These are phyloP conservation scores for Lordiphosa mommai DNA, from an alignment of 1,140 invertebrate genomes.

Conservation along the genomic window DNA sequence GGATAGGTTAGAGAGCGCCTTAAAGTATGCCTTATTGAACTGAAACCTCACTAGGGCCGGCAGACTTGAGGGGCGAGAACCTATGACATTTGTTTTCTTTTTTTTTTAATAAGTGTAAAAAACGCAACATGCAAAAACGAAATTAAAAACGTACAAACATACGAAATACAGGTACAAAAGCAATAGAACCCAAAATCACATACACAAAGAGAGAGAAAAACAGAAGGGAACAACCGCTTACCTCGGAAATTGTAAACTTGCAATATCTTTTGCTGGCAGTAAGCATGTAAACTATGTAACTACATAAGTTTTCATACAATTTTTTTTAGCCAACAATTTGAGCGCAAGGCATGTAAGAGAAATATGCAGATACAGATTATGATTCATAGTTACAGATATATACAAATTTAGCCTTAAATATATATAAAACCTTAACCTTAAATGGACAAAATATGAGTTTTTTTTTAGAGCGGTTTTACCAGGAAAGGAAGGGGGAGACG, in stretches of 20 bases:
- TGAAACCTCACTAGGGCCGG: slow-evolving; percentile 51
- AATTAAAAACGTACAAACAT: slow-evolving; percentile 11
- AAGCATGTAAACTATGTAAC: slow-evolving; percentile 78
- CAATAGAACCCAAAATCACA: slow-evolving; percentile 21
- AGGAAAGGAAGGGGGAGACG: background rate
- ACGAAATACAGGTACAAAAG: slow-evolving; percentile 11
- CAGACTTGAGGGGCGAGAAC: slow-evolving; percentile 8
- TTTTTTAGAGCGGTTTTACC: background rate
- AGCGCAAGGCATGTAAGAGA: slow-evolving; percentile 64
- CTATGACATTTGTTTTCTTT: slow-evolving; percentile 51
- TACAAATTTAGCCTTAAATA: slow-evolving; percentile 27
- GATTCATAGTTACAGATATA: background rate
- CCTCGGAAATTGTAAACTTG: slow-evolving; percentile 79
- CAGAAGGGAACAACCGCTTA: slow-evolving; percentile 52
- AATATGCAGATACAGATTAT: slow-evolving; percentile 40
- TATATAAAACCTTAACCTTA: slow-evolving; percentile 23
- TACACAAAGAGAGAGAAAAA: slow-evolving; percentile 24
- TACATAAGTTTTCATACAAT: slow-evolving; percentile 42
- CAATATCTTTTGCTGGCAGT: slow-evolving; percentile 78
- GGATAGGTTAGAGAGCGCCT: slow-evolving; percentile 17
- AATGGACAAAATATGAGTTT: background rate
- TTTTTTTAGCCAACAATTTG: slow-evolving; percentile 49
- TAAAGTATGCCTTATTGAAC: slow-evolving; percentile 38
- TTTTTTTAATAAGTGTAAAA: slow-evolving; percentile 28
- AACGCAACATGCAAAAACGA: slow-evolving; percentile 30